These are phyloP conservation scores for Akabosia matsudoensis DNA, from an alignment of 1,140 invertebrate genomes.

Conservation along the genomic window DNA sequence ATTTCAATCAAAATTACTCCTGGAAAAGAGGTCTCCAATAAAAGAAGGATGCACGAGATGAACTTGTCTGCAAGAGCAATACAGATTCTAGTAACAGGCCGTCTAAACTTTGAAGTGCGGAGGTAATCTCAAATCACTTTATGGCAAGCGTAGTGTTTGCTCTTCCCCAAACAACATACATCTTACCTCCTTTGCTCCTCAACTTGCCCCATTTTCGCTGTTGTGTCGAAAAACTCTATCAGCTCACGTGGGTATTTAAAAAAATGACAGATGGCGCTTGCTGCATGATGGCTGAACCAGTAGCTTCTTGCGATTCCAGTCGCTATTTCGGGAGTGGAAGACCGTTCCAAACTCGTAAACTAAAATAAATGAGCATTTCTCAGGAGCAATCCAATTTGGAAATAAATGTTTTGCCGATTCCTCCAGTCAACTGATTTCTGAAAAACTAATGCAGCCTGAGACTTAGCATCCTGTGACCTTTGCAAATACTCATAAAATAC, in stretches of 20 bases:
- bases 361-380: too few species aligned
- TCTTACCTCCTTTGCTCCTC: not conserved
- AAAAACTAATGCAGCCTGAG: too few species aligned
- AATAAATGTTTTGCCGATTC: too few species aligned
- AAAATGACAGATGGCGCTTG: not conserved
- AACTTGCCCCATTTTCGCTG: not conserved
- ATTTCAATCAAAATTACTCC: not conserved
- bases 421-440: too few species aligned
- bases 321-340: too few species aligned
- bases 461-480: too few species aligned
- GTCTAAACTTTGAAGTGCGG: conserved; percentile 6
- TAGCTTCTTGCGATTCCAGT: too few species aligned
- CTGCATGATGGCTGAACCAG: too few species aligned
- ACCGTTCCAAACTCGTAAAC: too few species aligned
- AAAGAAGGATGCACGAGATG: not conserved
- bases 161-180: too few species aligned
- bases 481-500: too few species aligned
- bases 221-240: not conserved
- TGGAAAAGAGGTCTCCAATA: not conserved
- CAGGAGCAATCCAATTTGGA: too few species aligned
- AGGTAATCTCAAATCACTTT: not conserved
- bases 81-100: conserved; percentile 1
- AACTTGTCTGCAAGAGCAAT: not conserved
- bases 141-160: not conserved
- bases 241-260: not conserved